Evolutionary conservation across 1,140 invertebrate genomes (phyloP).

Genomic region (Diabrotica undecimpunctata): DNA sequence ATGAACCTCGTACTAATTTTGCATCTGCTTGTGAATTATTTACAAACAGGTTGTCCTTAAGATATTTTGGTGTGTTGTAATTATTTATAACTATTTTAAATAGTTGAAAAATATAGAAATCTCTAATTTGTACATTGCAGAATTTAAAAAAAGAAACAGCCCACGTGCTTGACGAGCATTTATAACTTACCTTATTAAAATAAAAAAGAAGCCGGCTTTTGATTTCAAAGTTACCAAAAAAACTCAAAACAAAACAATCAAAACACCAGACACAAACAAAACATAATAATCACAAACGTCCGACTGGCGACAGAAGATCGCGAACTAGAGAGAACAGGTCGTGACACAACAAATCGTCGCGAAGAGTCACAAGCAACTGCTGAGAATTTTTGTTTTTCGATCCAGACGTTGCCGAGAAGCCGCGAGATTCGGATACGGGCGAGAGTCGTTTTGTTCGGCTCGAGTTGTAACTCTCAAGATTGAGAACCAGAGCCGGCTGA

Average conservation of each 20-base stretch:
- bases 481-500: neutral
- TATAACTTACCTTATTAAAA: neutral
- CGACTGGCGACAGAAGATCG: neutral
- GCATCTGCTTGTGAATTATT: too few relatives aligned
- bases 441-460: neutral
- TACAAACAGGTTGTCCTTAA: too few relatives aligned
- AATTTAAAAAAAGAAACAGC: too few relatives aligned
- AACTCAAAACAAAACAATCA: neutral
- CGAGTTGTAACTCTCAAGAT: neutral
- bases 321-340: neutral
- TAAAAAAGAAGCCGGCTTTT: neutral
- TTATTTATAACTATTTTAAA: too few relatives aligned
- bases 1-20: too few relatives aligned
- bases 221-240: neutral
- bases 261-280: conserved; percentile 2
- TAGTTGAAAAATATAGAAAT: too few relatives aligned
- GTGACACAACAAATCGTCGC: neutral
- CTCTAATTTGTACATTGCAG: too few relatives aligned
- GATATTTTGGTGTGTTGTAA: too few relatives aligned
- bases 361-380: neutral
- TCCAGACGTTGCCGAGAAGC: neutral
- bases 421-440: neutral
- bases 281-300: conserved; percentile 2
- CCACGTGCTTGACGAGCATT: neutral
- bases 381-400: conserved; percentile 2